Conservation (phyloP, 2,797 vertebrate species). For the Falco cherrug region DNA sequence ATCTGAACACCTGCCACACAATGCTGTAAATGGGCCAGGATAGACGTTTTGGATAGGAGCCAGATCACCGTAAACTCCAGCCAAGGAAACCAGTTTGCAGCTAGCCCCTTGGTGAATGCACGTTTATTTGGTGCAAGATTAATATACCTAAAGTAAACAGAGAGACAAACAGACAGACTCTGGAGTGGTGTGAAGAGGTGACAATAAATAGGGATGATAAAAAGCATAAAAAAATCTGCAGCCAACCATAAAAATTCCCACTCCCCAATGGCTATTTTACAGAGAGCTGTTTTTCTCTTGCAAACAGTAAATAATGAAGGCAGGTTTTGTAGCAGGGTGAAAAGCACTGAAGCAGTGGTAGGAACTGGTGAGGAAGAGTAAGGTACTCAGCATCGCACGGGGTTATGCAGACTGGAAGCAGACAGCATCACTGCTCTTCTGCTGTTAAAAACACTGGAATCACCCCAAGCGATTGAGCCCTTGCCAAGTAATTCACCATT, state of each 20-base stretch:
- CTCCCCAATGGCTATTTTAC: constrained; percentile 10
- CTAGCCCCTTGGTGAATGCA: not conserved
- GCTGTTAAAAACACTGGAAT: not conserved
- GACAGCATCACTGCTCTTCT: not conserved
- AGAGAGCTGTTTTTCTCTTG: constrained; percentile 1
- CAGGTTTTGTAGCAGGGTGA: not conserved
- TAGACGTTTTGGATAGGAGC: not conserved
- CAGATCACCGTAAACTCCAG: not conserved
- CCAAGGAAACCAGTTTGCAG: not conserved
- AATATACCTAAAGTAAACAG: constrained; percentile 2
- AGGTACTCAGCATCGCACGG: not conserved
- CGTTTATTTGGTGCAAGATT: not conserved
- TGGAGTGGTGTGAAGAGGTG: not conserved
- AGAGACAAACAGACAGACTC: not conserved
- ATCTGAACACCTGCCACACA: not conserved
- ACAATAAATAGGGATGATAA: constrained; percentile 35
- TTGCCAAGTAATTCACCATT: constrained; percentile 26
- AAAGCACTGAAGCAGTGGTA: not conserved
- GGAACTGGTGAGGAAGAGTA: not conserved
- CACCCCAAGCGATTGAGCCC: not conserved
- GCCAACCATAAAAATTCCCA: constrained; percentile 1
- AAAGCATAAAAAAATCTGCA: not conserved
- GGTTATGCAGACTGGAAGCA: not conserved
- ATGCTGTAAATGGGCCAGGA: not conserved
- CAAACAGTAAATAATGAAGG: not conserved